phyloP scores from a whole-genome alignment of 1,140 invertebrate genomes.

The Calosoma granatense region DNA sequence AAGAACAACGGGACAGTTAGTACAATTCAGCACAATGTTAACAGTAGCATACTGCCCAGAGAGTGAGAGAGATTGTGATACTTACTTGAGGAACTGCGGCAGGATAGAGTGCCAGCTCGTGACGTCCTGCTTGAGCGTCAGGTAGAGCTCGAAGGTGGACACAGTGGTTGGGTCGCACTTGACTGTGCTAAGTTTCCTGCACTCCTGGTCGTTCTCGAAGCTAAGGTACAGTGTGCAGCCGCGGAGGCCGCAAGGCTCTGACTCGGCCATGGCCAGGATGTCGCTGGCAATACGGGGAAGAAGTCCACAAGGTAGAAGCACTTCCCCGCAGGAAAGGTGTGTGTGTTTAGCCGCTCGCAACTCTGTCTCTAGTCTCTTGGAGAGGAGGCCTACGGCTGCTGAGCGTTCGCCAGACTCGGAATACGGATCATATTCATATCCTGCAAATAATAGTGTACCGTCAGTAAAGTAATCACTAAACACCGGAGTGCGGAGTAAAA shows the following conservation, averaged over 20 bases:
- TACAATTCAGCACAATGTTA: constrained; percentile 4
- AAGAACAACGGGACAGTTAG: constrained; percentile 24
- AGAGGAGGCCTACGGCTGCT: constrained; percentile 41
- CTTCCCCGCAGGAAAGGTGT: constrained; percentile 67
- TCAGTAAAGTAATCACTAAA: constrained; percentile 6
- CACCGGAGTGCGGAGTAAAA: no score
- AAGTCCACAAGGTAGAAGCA: constrained; percentile 67
- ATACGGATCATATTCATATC: constrained; percentile 25
- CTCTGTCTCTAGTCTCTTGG: constrained; percentile 61
- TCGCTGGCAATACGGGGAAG: constrained; percentile 62
- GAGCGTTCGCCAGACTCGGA: constrained; percentile 22
- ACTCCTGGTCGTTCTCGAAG: constrained; percentile 50
- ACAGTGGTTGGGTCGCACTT: constrained; percentile 73
- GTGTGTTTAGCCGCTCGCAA: constrained; percentile 65
- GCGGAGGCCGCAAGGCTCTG: constrained; percentile 72
- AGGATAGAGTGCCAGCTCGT: constrained; percentile 72
- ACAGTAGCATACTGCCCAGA: neutral
- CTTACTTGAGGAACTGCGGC: constrained; percentile 78
- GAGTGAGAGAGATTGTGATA: constrained; percentile 23
- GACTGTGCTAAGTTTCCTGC: constrained; percentile 50
- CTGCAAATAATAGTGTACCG: constrained; percentile 8
- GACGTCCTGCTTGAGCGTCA: constrained; percentile 71
- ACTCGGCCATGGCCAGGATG: constrained; percentile 66
- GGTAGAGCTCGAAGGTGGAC: constrained; percentile 74
- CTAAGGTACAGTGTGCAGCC: constrained; percentile 67